Evolutionary conservation across 2,888 invertebrate species (phyloP).

Genomic region (Ornithoptera alexandrae): DNA sequence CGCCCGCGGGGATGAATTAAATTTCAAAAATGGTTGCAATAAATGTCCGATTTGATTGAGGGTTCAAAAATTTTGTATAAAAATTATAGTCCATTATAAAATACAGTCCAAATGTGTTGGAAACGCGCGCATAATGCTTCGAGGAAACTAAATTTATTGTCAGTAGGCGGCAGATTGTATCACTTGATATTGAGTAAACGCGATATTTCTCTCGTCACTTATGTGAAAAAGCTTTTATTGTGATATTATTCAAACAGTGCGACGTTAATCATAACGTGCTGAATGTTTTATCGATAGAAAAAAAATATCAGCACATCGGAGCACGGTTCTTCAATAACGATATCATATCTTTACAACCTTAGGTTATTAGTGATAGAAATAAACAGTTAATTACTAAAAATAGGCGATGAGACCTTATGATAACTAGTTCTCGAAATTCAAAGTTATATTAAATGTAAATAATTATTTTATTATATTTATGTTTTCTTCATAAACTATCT

Average conservation of each 20-base stretch:
- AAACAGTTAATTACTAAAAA: constrained; percentile 18
- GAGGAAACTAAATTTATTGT: too few species aligned
- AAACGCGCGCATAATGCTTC: too few species aligned
- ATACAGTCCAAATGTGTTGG: too few species aligned
- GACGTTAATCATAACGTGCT: constrained; percentile 2
- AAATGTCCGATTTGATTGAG: constrained; percentile 40
- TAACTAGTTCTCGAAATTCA: background rate
- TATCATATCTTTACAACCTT: constrained; percentile 29
- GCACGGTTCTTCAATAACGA: constrained; percentile 23
- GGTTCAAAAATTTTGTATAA: background rate
- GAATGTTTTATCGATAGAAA: constrained; percentile 17
- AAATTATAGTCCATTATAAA: too few species aligned
- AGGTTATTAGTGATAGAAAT: constrained; percentile 23
- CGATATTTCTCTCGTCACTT: too few species aligned
- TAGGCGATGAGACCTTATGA: constrained; percentile 13
- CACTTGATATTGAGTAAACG: too few species aligned
- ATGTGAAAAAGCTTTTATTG: too few species aligned
- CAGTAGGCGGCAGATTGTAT: too few species aligned
- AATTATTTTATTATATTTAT: background rate
- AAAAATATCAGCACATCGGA: constrained; percentile 24
- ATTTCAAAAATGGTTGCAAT: constrained; percentile 72
- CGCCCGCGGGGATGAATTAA: constrained; percentile 66
- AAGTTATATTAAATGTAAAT: background rate
- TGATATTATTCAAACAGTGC: background rate
- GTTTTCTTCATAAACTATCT: too few species aligned